phyloP scores from a whole-genome alignment of 1,140 invertebrate species.

The Danaus melanippus region DNA sequence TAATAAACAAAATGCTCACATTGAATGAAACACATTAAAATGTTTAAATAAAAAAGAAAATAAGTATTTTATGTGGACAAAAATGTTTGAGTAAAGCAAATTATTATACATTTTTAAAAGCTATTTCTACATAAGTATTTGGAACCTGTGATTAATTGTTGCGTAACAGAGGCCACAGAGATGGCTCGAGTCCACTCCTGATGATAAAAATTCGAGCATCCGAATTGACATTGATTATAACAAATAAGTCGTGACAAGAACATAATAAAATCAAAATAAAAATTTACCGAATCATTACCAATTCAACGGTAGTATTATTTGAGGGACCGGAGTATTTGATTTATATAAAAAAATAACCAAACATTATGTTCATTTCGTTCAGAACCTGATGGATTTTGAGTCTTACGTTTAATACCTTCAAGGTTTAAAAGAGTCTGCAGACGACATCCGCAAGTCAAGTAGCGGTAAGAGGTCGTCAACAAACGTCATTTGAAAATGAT shows the following conservation, averaged over 20 bases:
- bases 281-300: conserved; percentile 11
- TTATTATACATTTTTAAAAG: no score
- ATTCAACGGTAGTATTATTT: conserved; percentile 14
- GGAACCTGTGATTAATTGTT: no score
- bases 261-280: conserved; percentile 13
- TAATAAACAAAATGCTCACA: no score
- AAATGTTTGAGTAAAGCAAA: no score
- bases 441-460: conserved; percentile 3
- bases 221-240: conserved; percentile 2
- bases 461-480: conserved; percentile 11
- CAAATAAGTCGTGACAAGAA: conserved; percentile 10
- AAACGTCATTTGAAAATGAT: conserved; percentile 13
- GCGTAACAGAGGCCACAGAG: no score
- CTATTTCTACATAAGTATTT: no score
- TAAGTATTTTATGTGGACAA: no score
- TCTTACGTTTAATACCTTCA: no score
- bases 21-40: no score
- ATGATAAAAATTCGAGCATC: conserved; percentile 3
- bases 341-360: conserved; percentile 10
- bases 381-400: no score
- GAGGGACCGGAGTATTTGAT: conserved; percentile 10
- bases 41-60: no score
- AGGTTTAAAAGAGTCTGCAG: no score
- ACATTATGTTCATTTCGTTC: background rate
- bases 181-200: background rate